Evolutionary conservation across 2,113 vertebrate genomes (phyloP).

Genomic region (Bubalus kerabau): DNA sequence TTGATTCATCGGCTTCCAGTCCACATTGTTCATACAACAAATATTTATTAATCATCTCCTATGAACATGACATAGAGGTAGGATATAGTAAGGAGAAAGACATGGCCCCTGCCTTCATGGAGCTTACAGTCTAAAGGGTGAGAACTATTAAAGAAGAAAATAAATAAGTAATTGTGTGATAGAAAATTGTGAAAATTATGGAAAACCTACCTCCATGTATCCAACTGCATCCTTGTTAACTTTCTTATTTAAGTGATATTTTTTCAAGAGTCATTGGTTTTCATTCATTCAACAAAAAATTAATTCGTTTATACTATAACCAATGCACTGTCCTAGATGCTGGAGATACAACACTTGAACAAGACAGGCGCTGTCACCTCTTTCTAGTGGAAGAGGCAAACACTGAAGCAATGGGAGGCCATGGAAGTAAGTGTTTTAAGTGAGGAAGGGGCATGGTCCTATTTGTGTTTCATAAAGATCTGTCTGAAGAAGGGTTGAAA

Average conservation of each 20-base stretch:
- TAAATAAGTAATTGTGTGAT: not conserved
- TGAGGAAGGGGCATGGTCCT: not conserved
- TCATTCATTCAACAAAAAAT: not conserved
- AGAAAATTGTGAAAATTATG: not conserved
- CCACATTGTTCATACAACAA: slow-evolving; percentile 16
- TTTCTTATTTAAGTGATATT: not conserved
- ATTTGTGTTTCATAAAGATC: not conserved
- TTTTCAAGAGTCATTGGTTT: not conserved
- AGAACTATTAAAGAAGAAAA: not conserved
- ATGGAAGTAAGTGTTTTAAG: not conserved
- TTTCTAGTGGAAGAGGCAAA: not conserved
- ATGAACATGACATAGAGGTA: not conserved
- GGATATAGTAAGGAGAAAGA: not conserved
- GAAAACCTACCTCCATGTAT: not conserved
- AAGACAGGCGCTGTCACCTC: not conserved
- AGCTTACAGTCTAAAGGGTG: not conserved
- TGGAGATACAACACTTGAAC: not conserved
- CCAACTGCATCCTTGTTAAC: not conserved
- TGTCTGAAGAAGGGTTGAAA: not conserved
- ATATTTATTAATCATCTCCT: not conserved
- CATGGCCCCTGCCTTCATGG: not conserved
- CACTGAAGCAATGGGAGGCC: not conserved
- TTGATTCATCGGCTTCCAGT: slow-evolving; percentile 8
- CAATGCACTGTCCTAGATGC: not conserved
- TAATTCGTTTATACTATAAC: not conserved